Base-by-base conservation (phyloP, 2,797 vertebrate genomes). In the Alosa sapidissima region DNA sequence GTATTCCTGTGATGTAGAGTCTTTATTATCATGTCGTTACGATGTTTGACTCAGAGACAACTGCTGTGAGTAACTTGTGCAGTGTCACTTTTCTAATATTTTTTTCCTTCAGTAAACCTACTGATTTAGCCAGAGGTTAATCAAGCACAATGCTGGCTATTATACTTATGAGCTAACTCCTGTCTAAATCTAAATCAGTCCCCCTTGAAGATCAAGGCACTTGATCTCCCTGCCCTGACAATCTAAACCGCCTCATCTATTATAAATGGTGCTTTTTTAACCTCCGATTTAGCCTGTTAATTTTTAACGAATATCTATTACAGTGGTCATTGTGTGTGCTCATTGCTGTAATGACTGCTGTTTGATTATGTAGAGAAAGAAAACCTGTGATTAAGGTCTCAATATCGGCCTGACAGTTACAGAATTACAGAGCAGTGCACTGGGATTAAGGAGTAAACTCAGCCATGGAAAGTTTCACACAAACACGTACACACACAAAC, bases 271-370 rank as follows among this genome's bases (percentile, higher is more conserved):
- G 5, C 13, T 75, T 75, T 75, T 45, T 75, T 75, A 75, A 75
- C 68, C 68, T 75, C 28, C 65, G 65, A 72, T 72, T 75, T 45
- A 75, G 68, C 33, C 68, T 45, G 36, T 75, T 41, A 75, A 75
- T 75, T 19, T 75, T 75, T 75, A 75, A 75, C 11, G 68, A 36
- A 14, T 45, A 41, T 75, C 33, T 36, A 45, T 75, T 75, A 75
- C 68, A 75, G 68, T 75, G 36, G 33, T 19, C 16, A 45, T 36
- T 75, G 68, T 45, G 68, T 19, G 68, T 45, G 68, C 28, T 72
- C 68, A 45, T 75, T 75, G 68, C 6, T 75, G 68, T 75, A 75
- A 45, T 75, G 68, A 45, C 33, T 75, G 68, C 68, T 19, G 68
- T 41, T 75, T 45, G 68, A 75, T 75, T 75, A 75, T 21, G 68